Conservation (phyloP, 2,113 vertebrate species). For the Girardinichthys multiradiatus region DNA sequence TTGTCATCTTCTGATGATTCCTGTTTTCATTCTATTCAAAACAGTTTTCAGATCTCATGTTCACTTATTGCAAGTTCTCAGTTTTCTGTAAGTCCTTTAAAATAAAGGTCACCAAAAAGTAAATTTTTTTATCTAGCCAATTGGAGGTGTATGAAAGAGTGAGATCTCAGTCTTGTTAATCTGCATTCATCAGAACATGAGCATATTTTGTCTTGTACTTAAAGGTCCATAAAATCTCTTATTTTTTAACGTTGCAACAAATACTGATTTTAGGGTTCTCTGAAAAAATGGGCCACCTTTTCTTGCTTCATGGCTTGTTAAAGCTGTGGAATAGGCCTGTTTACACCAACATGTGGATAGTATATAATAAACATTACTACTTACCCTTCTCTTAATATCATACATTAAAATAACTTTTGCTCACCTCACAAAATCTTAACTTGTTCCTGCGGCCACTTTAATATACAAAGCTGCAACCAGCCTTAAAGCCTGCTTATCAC, state of each 20-base stretch:
- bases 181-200: too few species aligned
- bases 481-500: constrained; percentile 18
- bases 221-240: too few species aligned
- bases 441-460: not conserved
- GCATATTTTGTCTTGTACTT: too few species aligned
- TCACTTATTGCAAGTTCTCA: not conserved
- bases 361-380: not conserved
- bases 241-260: not conserved
- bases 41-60: not conserved
- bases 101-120: not conserved
- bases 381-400: not conserved
- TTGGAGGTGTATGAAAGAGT: too few species aligned
- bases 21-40: not conserved
- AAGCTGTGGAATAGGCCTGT: not conserved
- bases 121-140: too few species aligned
- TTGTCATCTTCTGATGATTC: not conserved
- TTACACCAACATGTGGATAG: not conserved
- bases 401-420: not conserved
- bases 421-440: not conserved
- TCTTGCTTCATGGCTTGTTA: not conserved
- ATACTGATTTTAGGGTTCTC: not conserved
- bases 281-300: not conserved
- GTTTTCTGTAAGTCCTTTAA: not conserved
- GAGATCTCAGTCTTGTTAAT: too few species aligned
- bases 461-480: constrained; percentile 19